phyloP scores from a whole-genome alignment of 2,888 invertebrate species.

The Helobdella robusta region DNA sequence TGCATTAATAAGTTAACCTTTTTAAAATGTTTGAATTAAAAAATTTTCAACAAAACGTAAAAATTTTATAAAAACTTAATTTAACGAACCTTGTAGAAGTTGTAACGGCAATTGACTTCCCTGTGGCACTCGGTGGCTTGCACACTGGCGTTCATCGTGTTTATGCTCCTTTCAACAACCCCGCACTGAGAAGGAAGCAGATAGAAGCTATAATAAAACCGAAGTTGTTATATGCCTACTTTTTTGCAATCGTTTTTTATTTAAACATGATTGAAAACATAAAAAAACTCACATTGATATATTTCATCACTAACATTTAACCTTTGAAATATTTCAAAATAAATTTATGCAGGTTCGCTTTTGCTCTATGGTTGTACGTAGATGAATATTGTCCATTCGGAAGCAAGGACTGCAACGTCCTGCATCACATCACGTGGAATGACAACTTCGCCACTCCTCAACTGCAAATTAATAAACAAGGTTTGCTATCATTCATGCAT shows the following conservation, averaged over 20 bases:
- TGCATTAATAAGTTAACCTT: too few species aligned
- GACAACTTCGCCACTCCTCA: conserved; percentile 38
- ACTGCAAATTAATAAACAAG: conserved; percentile 34
- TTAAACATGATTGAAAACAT: too few species aligned
- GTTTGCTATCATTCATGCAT: too few species aligned
- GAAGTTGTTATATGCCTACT: conserved; percentile 9
- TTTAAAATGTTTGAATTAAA: conserved; percentile 4
- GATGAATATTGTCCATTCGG: conserved; percentile 40
- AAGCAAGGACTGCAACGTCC: conserved; percentile 38
- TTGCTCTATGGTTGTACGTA: conserved; percentile 43
- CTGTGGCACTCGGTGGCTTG: conserved; percentile 28
- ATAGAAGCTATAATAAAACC: background rate
- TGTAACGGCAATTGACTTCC: conserved; percentile 20
- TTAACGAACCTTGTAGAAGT: conserved; percentile 1
- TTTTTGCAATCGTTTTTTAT: too few species aligned
- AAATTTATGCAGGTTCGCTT: conserved; percentile 43
- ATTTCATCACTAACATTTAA: too few species aligned
- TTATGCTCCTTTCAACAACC: conserved; percentile 22
- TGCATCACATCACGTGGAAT: conserved; percentile 39
- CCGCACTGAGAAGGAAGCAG: background rate
- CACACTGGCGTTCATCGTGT: conserved; percentile 26
- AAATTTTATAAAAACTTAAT: background rate
- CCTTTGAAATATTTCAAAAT: too few species aligned
- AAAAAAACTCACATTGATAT: too few species aligned
- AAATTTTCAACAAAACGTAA: too few species aligned